These are phyloP conservation scores for Oscheius sp. DNA, from an alignment of 2,888 invertebrate species.

Conservation along the genomic window DNA sequence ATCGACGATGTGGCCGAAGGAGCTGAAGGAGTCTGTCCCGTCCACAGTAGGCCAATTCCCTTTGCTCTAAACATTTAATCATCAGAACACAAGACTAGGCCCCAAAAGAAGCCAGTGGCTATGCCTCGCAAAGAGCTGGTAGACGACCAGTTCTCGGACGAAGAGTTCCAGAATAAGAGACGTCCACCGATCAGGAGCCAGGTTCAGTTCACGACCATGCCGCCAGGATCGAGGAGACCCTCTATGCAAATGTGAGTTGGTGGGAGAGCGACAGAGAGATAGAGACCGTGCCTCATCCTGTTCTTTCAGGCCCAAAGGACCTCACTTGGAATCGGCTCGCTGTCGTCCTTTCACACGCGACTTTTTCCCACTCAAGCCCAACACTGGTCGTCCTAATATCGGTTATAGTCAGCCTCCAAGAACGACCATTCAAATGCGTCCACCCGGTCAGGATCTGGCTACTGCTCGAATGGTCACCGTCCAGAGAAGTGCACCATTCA, in stretches of 20 bases:
- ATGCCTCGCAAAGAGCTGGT: neutral
- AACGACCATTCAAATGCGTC: no score
- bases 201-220: conserved; percentile 10
- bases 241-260: conserved; percentile 3
- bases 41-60: neutral
- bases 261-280: neutral
- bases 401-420: no score
- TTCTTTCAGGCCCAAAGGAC: neutral
- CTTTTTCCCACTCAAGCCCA: neutral
- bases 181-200: neutral
- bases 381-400: no score
- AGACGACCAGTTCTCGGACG: conserved; percentile 10
- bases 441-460: neutral
- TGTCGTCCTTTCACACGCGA: conserved; percentile 9
- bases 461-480: conserved; percentile 21
- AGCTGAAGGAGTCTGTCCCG: conserved; percentile 1
- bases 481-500: neutral
- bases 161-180: neutral
- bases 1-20: conserved; percentile 5
- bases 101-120: neutral
- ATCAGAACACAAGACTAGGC: neutral
- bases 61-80: no score
- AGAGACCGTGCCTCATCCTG: neutral
- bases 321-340: conserved; percentile 4
- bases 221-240: neutral